Evolutionary conservation across 2,888 invertebrate genomes (phyloP), one percentile per base, ranked within the genome.

Genomic region (Crematogaster levior): DNA sequence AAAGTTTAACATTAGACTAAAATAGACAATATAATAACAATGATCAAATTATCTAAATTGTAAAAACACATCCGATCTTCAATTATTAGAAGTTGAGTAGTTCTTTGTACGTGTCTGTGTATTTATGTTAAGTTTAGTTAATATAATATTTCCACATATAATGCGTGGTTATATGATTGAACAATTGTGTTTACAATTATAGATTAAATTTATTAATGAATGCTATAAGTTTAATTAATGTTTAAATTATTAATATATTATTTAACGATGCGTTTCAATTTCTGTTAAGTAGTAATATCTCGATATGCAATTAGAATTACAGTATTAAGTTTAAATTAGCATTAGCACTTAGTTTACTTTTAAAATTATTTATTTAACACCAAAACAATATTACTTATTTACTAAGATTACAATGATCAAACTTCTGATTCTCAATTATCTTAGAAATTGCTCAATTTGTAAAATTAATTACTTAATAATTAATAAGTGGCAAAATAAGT

Each of bases 161-260:
- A 61, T 30, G 21, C 30, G 10, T 24, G 24, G 21, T 48, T 37
- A 21, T 24, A n/a, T 34, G 18, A 61, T 46, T 21, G 3, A 46
- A 1, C 46, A 48, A n/a, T 34, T 34, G 21, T 46, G 34, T 48
- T 73, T 60, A 60, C 60, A 74, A 61, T 61, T 24, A 74, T 18
- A 43, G 74, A 60, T 46, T 46, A 18, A 74, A 74, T 74, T 61
- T 48, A 48, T 74, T 74, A 61, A 48, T 74, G 12, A 61, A 46
- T n/a, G 34, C 2, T 48, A 21, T 34, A 61, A 21, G 10, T 61
- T 46, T 48, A 18, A 74, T 74, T 61, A 61, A 61, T 74, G 24
- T 48, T 61, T 74, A 61, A 74, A 48, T 74, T 60, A 46, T 60
- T 43, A 21, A 10, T 34, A 61, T 24, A 48, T 46, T 74, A 34